Percentiles rank a stretch among this genome's conserved stretches.
Conservation (phyloP, 2,888 invertebrate genomes). For the Drosophila anomalipes region DNA sequence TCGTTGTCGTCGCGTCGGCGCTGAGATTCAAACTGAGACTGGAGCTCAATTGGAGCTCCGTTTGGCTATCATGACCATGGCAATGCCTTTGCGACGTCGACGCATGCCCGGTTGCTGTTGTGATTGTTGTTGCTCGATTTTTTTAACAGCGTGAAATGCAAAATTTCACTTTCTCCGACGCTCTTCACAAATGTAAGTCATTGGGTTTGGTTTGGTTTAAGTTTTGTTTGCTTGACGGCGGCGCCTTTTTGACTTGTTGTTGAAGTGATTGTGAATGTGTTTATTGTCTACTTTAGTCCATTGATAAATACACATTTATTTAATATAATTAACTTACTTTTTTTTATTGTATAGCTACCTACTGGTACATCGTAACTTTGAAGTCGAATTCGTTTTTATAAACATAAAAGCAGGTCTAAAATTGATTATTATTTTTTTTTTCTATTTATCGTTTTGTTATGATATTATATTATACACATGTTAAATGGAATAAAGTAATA, state of each 20-base stretch:
- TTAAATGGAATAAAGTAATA: neutral
- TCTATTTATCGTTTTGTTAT: neutral
- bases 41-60: slow-evolving; percentile 32
- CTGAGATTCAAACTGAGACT: slow-evolving; percentile 31
- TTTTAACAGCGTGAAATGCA: slow-evolving; percentile 70
- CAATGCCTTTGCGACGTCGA: slow-evolving; percentile 15
- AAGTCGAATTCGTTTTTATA: neutral
- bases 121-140: slow-evolving; percentile 33
- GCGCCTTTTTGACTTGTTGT: slow-evolving; percentile 34
- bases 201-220: slow-evolving; percentile 61
- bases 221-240: slow-evolving; percentile 25
- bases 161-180: slow-evolving; percentile 80
- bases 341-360: neutral
- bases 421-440: neutral
- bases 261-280: slow-evolving; percentile 20
- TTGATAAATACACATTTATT: slow-evolving; percentile 27
- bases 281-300: slow-evolving; percentile 30
- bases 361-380: neutral
- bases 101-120: slow-evolving; percentile 28
- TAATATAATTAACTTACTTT: slow-evolving; percentile 8
- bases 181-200: slow-evolving; percentile 70
- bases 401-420: neutral
- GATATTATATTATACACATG: neutral
- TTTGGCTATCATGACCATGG: slow-evolving; percentile 46
- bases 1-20: slow-evolving; percentile 30